phyloP scores from a whole-genome alignment of 2,888 invertebrate genomes.

The Salpingus planirostris region DNA sequence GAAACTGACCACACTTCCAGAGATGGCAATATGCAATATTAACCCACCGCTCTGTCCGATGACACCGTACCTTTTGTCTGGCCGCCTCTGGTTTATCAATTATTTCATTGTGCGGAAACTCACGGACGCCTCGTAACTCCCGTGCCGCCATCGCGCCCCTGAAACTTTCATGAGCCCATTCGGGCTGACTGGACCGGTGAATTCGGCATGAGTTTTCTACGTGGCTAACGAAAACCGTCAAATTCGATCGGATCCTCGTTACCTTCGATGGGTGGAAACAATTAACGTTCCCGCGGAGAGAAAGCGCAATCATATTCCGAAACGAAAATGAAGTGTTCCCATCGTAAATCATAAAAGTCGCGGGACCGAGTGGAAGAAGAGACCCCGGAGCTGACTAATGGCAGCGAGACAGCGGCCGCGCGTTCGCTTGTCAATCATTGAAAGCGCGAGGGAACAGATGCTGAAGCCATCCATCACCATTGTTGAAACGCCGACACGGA shows the following conservation, averaged over 20 bases:
- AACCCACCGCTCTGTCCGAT: conserved; percentile 17
- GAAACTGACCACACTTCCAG: conserved; percentile 26
- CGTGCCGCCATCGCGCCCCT: too few relatives aligned
- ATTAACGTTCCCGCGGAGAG: too few relatives aligned
- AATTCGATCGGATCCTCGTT: too few relatives aligned
- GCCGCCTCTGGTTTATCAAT: conserved; percentile 8
- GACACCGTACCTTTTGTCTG: conserved; percentile 19
- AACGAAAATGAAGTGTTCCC: neutral
- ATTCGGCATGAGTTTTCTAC: too few relatives aligned
- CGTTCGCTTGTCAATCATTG: conserved; percentile 30
- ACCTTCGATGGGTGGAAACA: too few relatives aligned
- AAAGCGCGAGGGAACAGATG: conserved; percentile 27
- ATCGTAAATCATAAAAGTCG: conserved; percentile 17
- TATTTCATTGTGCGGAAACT: conserved; percentile 9
- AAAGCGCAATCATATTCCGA: neutral
- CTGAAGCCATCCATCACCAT: conserved; percentile 22
- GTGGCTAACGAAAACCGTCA: too few relatives aligned
- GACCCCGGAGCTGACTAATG: conserved; percentile 25
- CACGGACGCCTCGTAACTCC: too few relatives aligned
- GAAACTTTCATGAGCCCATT: too few relatives aligned
- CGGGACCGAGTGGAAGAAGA: conserved; percentile 10
- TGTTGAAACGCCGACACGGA: conserved; percentile 18
- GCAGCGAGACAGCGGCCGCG: conserved; percentile 28
- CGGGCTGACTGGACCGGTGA: too few relatives aligned
- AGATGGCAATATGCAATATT: conserved; percentile 28